Evolutionary conservation across 64 coral and sea anemone genomes (phyloP).

Genomic region (Porites australiensis): DNA sequence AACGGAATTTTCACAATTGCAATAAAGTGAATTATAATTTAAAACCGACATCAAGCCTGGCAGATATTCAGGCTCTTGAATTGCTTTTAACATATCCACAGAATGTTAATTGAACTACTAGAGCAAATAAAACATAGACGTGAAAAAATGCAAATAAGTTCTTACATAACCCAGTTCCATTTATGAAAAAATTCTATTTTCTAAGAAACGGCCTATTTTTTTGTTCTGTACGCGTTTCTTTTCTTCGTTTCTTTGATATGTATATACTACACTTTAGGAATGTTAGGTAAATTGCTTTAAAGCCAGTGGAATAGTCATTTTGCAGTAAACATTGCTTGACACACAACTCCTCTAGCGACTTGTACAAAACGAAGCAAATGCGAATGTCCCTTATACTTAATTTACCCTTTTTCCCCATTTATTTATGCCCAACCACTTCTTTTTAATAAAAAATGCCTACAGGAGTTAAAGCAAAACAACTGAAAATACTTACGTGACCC

Average conservation of each 20-base stretch:
- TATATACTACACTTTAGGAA: neutral
- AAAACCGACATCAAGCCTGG: no score
- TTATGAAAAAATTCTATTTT: no score
- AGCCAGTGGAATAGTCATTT: no score
- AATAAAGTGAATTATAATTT: neutral
- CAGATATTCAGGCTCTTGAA: no score
- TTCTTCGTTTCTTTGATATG: neutral
- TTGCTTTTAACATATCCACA: no score
- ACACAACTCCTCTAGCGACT: neutral
- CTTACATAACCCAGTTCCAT: no score
- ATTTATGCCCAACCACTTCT: neutral
- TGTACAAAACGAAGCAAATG: neutral
- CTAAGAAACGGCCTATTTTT: neutral
- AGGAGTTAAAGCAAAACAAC: neutral
- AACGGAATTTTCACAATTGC: no score
- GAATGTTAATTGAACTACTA: no score
- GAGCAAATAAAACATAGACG: neutral
- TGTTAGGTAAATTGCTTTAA: neutral
- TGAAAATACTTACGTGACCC: slow-evolving; percentile 59
- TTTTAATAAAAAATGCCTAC: neutral
- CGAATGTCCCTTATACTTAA: neutral
- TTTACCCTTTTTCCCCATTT: neutral
- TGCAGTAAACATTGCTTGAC: no score
- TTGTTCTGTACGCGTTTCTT: neutral
- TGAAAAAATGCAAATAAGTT: no score